Evolutionary conservation across 2,888 invertebrate species (phyloP), one percentile per base, ranked within the genome.

Genomic region (Ethmia dodecea): DNA sequence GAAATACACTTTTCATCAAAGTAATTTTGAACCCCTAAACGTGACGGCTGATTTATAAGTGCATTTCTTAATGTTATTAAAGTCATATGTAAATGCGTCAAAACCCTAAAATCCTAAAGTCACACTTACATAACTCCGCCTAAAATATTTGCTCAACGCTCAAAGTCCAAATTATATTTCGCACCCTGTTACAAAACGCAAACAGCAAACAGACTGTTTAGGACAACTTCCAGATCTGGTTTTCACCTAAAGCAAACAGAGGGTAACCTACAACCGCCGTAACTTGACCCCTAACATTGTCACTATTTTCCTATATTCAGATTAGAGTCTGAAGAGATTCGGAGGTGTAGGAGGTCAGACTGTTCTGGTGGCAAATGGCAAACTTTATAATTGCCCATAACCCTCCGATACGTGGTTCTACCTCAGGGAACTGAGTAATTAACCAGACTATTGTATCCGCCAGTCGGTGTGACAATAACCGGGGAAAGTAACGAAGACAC

Each of bases 341-440:
- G 10, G 25, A 15, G 14, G 10, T 5, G 5, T 28, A 6, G 10
- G 33, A 43, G 69, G 32, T 66, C 70, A 49, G 8, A 13, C 25
- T 22, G 43, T 36, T 50, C 33, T 71, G 71, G 78, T 50, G 40
- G 37, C 49, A 37, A 47, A 52, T 51, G 53, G 57, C 64, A 72
- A 83, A 83, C 73, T 81, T 81, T 81, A 77, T 83, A 83, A 81
- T 81, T 83, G 80, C 78, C 68, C 69, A 67, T 73, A 69, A 64
- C 75, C 69, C 71, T 61, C 67, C 58, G 55, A 75, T 73, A 69
- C 60, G 63, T 63, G 65, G 63, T 22, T 22, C 22, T 22, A n/a
- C 55, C 60, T 52, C 40, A 42, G 59, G 60, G 59, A 55, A 49
- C 47, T 37, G 50, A 47, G 68, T 80, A 77, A 80, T 81, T 81